Evolutionary conservation across 2,797 vertebrate genomes (phyloP).

Genomic region (Atherinosoma microstoma): DNA sequence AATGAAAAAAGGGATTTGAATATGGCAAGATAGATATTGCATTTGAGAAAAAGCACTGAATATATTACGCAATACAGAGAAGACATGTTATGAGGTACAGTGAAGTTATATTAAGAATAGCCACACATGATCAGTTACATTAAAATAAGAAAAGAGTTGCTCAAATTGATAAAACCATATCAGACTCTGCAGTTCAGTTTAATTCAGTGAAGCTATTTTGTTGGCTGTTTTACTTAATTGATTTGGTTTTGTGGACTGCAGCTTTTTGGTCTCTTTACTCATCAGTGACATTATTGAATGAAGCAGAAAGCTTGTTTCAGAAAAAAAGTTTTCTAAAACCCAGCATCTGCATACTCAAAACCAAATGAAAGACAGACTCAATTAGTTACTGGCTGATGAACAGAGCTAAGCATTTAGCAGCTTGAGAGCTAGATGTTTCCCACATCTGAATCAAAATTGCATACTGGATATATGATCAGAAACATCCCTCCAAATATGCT

Average conservation of each 20-base stretch:
- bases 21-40: not conserved
- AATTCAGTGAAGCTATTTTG: not conserved
- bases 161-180: not conserved
- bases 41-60: not conserved
- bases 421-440: constrained; percentile 1
- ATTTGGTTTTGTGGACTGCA: not conserved
- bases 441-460: constrained; percentile 1
- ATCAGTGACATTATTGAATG: not conserved
- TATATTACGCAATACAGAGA: not conserved
- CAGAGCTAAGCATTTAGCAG: not conserved
- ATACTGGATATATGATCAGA: not conserved
- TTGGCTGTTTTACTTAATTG: not conserved
- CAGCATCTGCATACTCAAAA: not conserved
- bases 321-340: not conserved
- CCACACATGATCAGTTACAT: not conserved
- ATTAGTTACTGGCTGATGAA: constrained; percentile 4
- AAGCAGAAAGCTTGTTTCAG: not conserved
- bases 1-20: not conserved
- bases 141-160: not conserved
- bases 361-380: not conserved
- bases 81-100: not conserved
- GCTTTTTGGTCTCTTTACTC: not conserved
- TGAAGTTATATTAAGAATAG: not conserved
- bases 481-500: constrained; percentile 7
- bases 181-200: not conserved